Evolutionary conservation across 2,113 vertebrate genomes (phyloP), one percentile per base, ranked within the genome.

Genomic region (Petaurus breviceps): DNA sequence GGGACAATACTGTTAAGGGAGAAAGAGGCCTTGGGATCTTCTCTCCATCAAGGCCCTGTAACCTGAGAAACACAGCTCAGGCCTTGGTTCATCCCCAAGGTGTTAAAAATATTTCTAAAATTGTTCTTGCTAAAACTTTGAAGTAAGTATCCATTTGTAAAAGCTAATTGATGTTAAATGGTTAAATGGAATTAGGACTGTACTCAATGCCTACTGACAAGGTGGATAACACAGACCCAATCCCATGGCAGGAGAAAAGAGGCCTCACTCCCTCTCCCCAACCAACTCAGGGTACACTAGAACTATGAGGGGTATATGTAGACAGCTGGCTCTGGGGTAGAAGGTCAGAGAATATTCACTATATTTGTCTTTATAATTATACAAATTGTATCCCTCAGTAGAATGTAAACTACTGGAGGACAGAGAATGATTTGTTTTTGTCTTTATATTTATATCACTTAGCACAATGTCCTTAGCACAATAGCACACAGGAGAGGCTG

Each of bases 351-450:
- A 68, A n/a, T 68, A n/a, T 16, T 68, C 31, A 16, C 5, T 16
- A n/a, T 3, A 68, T 68, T 68, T 68, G 61, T n/a, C 37, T 19
- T 68, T 68, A 68, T 16, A 31, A n/a, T n/a, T 14, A 68, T 37
- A 37, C 12, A 68, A 37, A 4, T n/a, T 37, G 3, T 93, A 28
- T 53, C 2, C 16, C 43, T 51, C 61, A 95, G 5, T 43, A 16
- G 24, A 90, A 94, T 91, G 19, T 90, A 91, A 51, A 50, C 91
- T 93, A 25, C 51, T 92, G 47, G 91, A 96, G 43, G 37, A 19
- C 9, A 51, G 47, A 37, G 1, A 61, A 51, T 77, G 1, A 23
- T 25, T 49, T 26, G 37, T 92, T 50, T 91, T 52, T 91, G 28
- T 51, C 68, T 96, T 93, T 89, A 24, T 43, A 26, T 90, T 47